Evolutionary conservation across 2,888 invertebrate genomes (phyloP), one percentile per base, ranked within the genome.

Genomic region (Cheilosia impressa): DNA sequence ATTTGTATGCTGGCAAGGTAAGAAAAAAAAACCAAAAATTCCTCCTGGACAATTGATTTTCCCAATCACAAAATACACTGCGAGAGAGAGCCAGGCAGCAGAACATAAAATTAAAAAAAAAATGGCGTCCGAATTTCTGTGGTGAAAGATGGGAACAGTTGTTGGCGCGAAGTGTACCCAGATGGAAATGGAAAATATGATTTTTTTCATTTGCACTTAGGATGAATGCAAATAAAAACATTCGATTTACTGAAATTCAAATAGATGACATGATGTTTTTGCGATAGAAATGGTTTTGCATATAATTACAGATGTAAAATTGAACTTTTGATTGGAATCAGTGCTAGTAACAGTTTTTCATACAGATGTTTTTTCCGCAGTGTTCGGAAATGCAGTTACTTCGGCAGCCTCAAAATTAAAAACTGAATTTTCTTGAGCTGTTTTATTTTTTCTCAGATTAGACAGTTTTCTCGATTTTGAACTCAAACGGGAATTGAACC

Each of bases 21-120:
- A 55, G 53, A 82, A 53, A 58, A 75, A 50, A 84, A 80, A 76
- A 47, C 41, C 63, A 80, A 84, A 80, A 84, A 71, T 62, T 84
- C 60, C 71, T 79, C 71, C 84, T 75, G 80, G 69, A 75, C 80
- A 84, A 84, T 84, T 84, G 84, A 84, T 85, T 85, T 85, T 85
- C 81, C 81, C 81, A 80, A 85, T 72, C 85, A 85, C 81, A 85
- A 85, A 85, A 85, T 85, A 81, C 55, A 85, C 85, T 81, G 80
- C 53, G 76, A 85, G 85, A 85, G 81, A 81, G 85, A 85, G 85
- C 66, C 85, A 85, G 81, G 81, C 85, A 85, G 84, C 55, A 81
- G 72, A 72, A 81, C 81, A 73, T 81, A 57, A 17, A 75, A 19
- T 17, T 2, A 47, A 47, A 24, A 22, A 22, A 84, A 85, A 85